phyloP scores from a whole-genome alignment of 2,113 vertebrate species.

The Anthoscopus minutus region DNA sequence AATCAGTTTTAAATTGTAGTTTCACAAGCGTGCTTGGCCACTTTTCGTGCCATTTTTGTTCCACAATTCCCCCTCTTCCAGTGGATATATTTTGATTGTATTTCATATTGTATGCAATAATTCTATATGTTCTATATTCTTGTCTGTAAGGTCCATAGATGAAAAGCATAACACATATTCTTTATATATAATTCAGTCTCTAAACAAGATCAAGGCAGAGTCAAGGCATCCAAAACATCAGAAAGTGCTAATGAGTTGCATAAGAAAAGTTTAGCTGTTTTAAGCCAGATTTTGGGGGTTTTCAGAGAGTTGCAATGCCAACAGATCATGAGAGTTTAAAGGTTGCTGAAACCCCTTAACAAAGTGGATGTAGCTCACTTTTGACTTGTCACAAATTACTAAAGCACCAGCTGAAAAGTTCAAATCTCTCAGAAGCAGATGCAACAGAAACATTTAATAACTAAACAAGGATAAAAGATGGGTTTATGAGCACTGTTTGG shows the following conservation, averaged over 20 bases:
- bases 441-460: conserved; percentile 1
- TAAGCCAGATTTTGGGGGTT: not conserved
- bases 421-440: not conserved
- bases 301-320: not conserved
- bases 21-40: not conserved
- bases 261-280: not conserved
- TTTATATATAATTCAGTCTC: not conserved
- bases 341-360: not conserved
- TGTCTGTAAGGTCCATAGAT: not conserved
- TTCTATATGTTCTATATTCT: not conserved
- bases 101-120: not conserved
- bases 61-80: rapidly evolving
- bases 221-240: not conserved
- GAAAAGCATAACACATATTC: not conserved
- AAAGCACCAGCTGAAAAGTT: not conserved
- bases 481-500: not conserved
- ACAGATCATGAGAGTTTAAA: not conserved
- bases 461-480: not conserved
- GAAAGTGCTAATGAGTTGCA: too few species aligned
- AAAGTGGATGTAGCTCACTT: not conserved
- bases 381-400: not conserved
- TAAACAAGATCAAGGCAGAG: not conserved
- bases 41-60: not conserved
- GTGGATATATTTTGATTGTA: not conserved
- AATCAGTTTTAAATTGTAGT: not conserved